phyloP scores from a whole-genome alignment of 2,113 vertebrate genomes.

The Brachyistius frenatus region DNA sequence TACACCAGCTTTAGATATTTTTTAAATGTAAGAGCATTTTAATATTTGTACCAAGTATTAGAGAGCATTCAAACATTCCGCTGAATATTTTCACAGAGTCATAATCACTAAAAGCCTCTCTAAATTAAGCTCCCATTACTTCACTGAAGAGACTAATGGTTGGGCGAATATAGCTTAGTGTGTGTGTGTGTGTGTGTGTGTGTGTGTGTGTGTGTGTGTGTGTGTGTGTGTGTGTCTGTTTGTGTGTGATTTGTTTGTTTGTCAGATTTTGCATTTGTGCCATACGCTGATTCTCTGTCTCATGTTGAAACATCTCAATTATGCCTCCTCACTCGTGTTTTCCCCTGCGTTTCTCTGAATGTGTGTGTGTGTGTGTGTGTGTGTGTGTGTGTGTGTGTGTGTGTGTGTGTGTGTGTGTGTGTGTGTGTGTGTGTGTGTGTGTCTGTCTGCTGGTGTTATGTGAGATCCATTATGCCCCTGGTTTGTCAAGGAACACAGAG shows the following conservation, averaged over 20 bases:
- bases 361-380: no score
- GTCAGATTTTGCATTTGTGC: constrained; percentile 38
- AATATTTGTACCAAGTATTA: neutral
- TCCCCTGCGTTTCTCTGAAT: neutral
- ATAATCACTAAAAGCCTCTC: constrained; percentile 33
- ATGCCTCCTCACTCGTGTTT: constrained; percentile 27
- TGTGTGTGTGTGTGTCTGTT: constrained; percentile 17
- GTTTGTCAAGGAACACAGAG: constrained; percentile 58
- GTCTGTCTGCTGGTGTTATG: constrained; percentile 31
- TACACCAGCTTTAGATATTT: neutral
- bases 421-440: constrained; percentile 22
- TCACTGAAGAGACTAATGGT: constrained; percentile 5
- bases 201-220: neutral
- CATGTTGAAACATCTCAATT: constrained; percentile 56
- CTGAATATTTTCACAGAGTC: neutral
- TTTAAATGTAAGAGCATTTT: constrained; percentile 2
- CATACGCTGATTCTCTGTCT: constrained; percentile 20
- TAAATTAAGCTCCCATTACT: constrained; percentile 22
- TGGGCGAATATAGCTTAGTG: neutral
- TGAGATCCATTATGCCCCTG: constrained; percentile 54
- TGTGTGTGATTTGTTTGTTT: constrained; percentile 43
- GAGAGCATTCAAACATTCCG: neutral
- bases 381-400: neutral
- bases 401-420: constrained; percentile 6
- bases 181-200: constrained; percentile 9